Base-by-base conservation (phyloP, 1,140 invertebrate species). In the Diprion similis region DNA sequence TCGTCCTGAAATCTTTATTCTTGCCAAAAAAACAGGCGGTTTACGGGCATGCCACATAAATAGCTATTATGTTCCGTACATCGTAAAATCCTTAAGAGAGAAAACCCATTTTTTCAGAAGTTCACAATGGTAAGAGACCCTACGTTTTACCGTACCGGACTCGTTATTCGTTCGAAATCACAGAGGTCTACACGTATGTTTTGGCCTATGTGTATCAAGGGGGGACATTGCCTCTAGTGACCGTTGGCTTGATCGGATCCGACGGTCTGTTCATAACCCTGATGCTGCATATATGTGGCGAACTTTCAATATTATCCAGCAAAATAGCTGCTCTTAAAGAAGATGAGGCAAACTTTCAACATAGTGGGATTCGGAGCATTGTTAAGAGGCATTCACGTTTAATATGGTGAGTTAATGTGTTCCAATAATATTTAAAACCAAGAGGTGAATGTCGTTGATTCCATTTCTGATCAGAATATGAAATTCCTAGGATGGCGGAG, bases 351-450 rank as follows among this genome's bases (percentile, higher is more conserved):
- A 72, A 71, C 46, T 59, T 72, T 75, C 66, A 37, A 71, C 74
- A 75, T 78, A 78, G 73, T 77, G 73, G 74, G 75, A 75, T 82
- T 80, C 80, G 77, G 78, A 77, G 78, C 78, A 78, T 81, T 78
- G 48, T 46, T 6, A 37, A 75, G 68, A 67, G 47, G 68, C 73
- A 75, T 68, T 11, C 71, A 18, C 19, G 70, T 51, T 71, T 66
- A 46, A 71, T 75, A 45, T 71, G 73, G 73, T 71, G 45, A 75
- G 47, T 2, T 46, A 46, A 45, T 71, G 8, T 71, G 11, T 65
- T 65, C 65, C 51, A 48, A 45, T 6, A 70, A 19, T 37, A 45
- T 64, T 10, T 18, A 1, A 59, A 24, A 24, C 24, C 10, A 24
- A 45, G 65, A 71, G 37, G 1, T 17, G 4, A 24, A 64, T 59